Conservation (phyloP, 2,888 invertebrate genomes). For the Psococerastis gibbosa region DNA sequence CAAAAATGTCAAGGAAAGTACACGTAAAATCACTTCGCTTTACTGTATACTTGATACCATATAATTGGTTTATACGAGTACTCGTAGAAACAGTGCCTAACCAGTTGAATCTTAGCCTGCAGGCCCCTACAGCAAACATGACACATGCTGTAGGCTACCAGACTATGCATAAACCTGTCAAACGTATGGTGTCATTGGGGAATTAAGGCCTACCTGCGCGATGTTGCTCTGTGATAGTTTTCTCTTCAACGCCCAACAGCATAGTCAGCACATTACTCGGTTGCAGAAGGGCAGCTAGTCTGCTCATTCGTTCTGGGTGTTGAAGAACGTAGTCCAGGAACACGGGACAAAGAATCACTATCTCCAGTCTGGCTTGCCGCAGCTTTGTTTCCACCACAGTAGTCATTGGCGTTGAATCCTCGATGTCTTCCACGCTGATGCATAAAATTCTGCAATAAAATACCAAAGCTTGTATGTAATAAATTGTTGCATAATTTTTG, state of each 20-base stretch:
- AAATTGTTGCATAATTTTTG: too few relatives aligned
- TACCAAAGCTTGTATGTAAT: too few relatives aligned
- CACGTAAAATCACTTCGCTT: too few relatives aligned
- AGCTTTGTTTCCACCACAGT: neutral
- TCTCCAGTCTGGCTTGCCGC: conserved; percentile 49
- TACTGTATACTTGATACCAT: too few relatives aligned
- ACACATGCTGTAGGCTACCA: too few relatives aligned
- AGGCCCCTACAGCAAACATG: too few relatives aligned
- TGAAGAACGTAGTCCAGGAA: conserved; percentile 38
- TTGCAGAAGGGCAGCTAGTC: conserved; percentile 38
- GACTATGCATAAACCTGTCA: too few relatives aligned
- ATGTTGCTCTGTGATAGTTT: conserved; percentile 46
- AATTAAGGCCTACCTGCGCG: conserved; percentile 47
- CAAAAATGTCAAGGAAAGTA: too few relatives aligned
- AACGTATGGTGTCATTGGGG: too few relatives aligned
- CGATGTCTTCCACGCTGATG: neutral
- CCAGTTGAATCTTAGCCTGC: too few relatives aligned
- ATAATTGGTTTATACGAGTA: too few relatives aligned
- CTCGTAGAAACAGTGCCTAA: too few relatives aligned
- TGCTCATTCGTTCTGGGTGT: conserved; percentile 31
- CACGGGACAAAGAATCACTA: conserved; percentile 61
- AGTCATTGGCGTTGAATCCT: neutral
- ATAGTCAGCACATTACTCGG: conserved; percentile 60
- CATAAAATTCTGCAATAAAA: neutral
- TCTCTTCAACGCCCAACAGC: conserved; percentile 59